Evolutionary conservation across 2,113 vertebrate genomes (phyloP).

Genomic region (Elachura formosa): DNA sequence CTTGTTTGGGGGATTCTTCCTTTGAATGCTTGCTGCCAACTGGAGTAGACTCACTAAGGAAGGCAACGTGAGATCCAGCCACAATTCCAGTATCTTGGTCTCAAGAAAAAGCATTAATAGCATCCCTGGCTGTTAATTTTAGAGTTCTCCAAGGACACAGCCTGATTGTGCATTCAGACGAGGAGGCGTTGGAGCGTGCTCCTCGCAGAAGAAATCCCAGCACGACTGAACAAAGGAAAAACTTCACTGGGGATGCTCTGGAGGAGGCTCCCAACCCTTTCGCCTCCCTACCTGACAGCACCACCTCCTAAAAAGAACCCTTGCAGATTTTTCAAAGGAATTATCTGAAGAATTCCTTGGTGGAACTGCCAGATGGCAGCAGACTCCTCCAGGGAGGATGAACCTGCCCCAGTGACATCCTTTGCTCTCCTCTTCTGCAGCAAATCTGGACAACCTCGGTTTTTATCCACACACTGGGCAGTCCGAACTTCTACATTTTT

Average conservation of each 20-base stretch:
- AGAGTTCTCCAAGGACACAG: neutral
- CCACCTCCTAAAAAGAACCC: neutral
- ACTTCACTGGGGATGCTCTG: neutral
- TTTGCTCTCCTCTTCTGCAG: neutral
- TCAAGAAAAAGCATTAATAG: neutral
- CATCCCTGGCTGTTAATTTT: neutral
- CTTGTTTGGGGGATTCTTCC: neutral
- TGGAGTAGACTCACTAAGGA: neutral
- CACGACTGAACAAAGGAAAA: neutral
- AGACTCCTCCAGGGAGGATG: neutral
- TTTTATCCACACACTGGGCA: neutral
- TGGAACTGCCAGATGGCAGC: rapidly evolving
- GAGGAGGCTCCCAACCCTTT: neutral
- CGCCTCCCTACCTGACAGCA: neutral
- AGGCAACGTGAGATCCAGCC: neutral
- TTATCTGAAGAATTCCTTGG: neutral
- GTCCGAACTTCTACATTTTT: neutral
- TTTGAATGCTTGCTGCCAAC: neutral
- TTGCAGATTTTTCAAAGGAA: neutral
- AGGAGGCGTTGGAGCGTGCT: neutral
- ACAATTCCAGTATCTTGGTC: neutral
- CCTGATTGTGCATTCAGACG: neutral
- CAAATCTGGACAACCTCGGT: neutral
- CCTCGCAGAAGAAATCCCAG: neutral
- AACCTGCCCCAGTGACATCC: neutral